phyloP scores from a whole-genome alignment of 2,797 vertebrate genomes.

The Xyrichtys novacula region DNA sequence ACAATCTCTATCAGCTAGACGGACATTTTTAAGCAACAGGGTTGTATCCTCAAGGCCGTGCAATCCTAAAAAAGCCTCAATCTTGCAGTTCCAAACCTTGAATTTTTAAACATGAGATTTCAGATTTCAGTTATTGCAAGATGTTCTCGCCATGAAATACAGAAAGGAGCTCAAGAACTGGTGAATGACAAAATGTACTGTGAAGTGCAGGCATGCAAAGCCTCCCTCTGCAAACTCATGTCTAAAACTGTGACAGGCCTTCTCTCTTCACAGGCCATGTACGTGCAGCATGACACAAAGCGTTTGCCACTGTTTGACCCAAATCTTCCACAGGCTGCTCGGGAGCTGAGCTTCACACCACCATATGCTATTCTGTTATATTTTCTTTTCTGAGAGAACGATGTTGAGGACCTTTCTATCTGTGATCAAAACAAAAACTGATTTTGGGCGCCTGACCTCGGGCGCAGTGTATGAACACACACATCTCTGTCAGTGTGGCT shows the following conservation, averaged over 20 bases:
- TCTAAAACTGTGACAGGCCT: slow-evolving; percentile 32
- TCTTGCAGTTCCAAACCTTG: background rate
- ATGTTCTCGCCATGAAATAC: background rate
- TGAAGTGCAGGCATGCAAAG: slow-evolving; percentile 13
- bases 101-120: slow-evolving; percentile 43
- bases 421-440: slow-evolving; percentile 38
- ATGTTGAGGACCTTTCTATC: slow-evolving; percentile 18
- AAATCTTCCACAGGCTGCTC: slow-evolving; percentile 63
- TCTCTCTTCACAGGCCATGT: slow-evolving; percentile 30
- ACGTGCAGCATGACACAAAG: slow-evolving; percentile 44
- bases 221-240: slow-evolving; percentile 20
- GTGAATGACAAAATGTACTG: slow-evolving; percentile 11
- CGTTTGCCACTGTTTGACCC: slow-evolving; percentile 69
- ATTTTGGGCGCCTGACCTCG: slow-evolving; percentile 42
- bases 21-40: too few species aligned
- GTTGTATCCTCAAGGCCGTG: background rate
- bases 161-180: background rate
- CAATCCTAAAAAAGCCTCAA: too few species aligned
- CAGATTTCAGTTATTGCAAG: slow-evolving; percentile 16
- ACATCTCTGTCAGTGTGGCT: slow-evolving; percentile 47
- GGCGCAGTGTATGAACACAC: slow-evolving; percentile 22
- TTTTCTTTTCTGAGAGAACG: slow-evolving; percentile 5
- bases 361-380: slow-evolving; percentile 33
- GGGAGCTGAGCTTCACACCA: slow-evolving; percentile 24
- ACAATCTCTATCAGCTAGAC: background rate